Evolutionary conservation across 2,888 invertebrate species (phyloP), one percentile per base, ranked within the genome.

Genomic region (Oxytorus armatus): DNA sequence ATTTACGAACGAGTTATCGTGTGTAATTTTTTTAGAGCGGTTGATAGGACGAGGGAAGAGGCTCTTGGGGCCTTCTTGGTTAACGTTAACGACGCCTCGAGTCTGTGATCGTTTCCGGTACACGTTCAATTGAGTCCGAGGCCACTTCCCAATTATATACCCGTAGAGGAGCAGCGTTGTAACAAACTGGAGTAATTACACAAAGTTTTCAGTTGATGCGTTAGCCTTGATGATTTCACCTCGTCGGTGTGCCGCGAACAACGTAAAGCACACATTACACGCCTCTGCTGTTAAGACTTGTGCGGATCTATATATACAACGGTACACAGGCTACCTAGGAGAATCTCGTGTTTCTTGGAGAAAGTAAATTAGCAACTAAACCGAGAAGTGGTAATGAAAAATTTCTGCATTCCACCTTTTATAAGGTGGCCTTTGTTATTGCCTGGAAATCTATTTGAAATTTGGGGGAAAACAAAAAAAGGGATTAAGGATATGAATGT

Each of bases 111-210:
- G 80, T 80, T 80, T 80, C 80, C 80, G 80, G 80, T 80, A 68
- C 68, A 63, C 76, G 76, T 77, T 80, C 76, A 77, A 80, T 80
- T 77, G 80, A 80, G 76, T 80, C 76, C 80, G 80, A 80, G 80
- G 80, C 76, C 80, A 77, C 80, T 73, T 73, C 72, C 76, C 80
- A 77, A 80, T 80, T 77, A 77, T 63, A 51, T 42, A 18, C 49
- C 61, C 65, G 55, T 68, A 80, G 76, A 33, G 66, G 75, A 66
- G 1, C 44, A 44, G 44, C 11, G 29, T 29, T 29, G 29, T 29
- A 29, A 80, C 76, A 77, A 80, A 80, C 80, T 55, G n/a, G 66
- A 77, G 76, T 77, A 80, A 80, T 80, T 80, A 80, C 80, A 68
- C 76, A 68, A 80, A 80, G 61, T 80, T 80, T 75, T 76, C 72